These are phyloP conservation scores for Bibio marci DNA, from an alignment of 2,888 invertebrate species.

Conservation along the genomic window DNA sequence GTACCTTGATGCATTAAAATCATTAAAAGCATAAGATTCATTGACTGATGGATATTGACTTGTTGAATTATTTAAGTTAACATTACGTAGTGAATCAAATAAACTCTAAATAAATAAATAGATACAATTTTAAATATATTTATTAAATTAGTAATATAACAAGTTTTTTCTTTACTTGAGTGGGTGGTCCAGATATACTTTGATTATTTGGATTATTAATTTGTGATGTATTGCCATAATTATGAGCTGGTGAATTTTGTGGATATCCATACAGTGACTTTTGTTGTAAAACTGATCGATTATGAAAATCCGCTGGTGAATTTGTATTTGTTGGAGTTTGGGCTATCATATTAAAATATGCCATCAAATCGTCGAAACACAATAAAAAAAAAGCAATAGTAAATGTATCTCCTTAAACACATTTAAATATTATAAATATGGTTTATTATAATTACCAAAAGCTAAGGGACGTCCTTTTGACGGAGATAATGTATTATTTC, in stretches of 20 bases:
- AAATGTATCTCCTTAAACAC: not conserved
- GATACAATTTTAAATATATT: not conserved
- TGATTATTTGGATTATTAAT: conserved; percentile 14
- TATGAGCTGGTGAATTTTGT: conserved; percentile 10
- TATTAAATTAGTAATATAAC: not conserved
- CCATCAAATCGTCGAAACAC: conserved; percentile 31
- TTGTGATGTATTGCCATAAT: conserved; percentile 14
- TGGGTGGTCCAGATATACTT: conserved; percentile 23
- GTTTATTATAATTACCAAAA: conserved; percentile 37
- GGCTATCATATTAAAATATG: conserved; percentile 15
- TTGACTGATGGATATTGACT: conserved; percentile 10
- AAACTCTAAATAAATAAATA: conserved; percentile 15
- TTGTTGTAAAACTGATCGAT: conserved; percentile 33
- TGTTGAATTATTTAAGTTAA: conserved; percentile 13
- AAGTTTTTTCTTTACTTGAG: conserved; percentile 7
- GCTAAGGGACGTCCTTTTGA: conserved; percentile 37
- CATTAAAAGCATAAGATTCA: not conserved
- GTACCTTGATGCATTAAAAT: not conserved
- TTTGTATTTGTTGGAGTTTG: conserved; percentile 32
- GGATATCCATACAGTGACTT: conserved; percentile 29
- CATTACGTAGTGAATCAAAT: conserved; percentile 22
- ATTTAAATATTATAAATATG: conserved; percentile 1
- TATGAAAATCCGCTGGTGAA: conserved; percentile 30
- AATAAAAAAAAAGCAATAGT: not conserved
- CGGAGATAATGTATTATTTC: conserved; percentile 40